Base-by-base conservation (phyloP, 2,888 invertebrate genomes). In the Epicampocera succincta region DNA sequence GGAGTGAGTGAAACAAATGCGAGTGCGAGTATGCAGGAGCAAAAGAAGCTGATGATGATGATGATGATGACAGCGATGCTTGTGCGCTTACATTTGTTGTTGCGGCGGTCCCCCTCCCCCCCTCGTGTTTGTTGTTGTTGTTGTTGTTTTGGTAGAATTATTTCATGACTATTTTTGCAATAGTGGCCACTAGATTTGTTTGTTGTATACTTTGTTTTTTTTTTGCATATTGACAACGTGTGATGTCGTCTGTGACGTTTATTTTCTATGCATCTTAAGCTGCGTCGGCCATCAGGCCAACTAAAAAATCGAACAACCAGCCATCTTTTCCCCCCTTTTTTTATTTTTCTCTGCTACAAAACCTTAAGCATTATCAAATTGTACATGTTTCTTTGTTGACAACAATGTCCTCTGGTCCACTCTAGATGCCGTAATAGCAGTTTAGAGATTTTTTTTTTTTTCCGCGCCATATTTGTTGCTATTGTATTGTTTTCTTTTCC, bases 231-330 rank as follows among this genome's bases (percentile, higher is more conserved):
- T 86, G 87, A 85, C 85, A 88, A 87, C 88, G 88, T 88, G 88
- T 89, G 88, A 87, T 87, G 89, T 88, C 87, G 88, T 86, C 87
- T 89, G 86, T 87, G 87, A 86, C 87, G 85, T 84, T 82, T 77
- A 86, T 85, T 84, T 87, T 85, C 87, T 85, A 86, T 87, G 77
- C 80, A 84, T 66, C 84, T 69, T 68, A 71, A 72, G 79, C 73
- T 69, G 68, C 61, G 61, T 63, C 48, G 65, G 66, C 80, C 80
- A 76, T 13, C 38, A 29, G 33, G 5, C 29, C 17, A 21, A 13
- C 65, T n/a, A n/a, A n/a, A n/a, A n/a, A 42, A 15, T 25, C 52
- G 42, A 63, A 9, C n/a, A 42, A 1, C 15, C 79, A 79, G 52
- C 65, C 77, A 76, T 72, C 66, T 83, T 81, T 83, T 40, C n/a